phyloP scores from a whole-genome alignment of 92 coral and sea anemone species.

The Zoanthus gigantus region DNA sequence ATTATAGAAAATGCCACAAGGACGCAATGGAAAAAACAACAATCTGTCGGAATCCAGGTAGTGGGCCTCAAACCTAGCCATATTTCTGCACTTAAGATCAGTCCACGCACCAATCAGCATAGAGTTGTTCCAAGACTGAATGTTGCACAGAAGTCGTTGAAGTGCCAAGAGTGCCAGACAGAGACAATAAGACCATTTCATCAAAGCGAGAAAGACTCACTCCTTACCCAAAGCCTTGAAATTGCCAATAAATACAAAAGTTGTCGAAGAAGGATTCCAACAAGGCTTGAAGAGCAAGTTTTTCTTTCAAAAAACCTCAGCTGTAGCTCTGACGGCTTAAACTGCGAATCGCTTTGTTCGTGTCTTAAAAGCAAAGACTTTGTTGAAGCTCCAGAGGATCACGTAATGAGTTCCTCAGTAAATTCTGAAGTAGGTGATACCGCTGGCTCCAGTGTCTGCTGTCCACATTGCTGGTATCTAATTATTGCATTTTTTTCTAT shows the following conservation, averaged over 20 bases:
- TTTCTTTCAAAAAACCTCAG: not conserved
- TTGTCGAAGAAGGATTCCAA: slow-evolving; percentile 4
- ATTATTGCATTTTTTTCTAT: not conserved
- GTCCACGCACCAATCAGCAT: slow-evolving; percentile 24
- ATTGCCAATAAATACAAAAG: not conserved
- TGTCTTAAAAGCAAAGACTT: not conserved
- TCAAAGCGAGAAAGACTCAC: not conserved
- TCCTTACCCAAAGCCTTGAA: not conserved
- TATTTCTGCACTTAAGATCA: slow-evolving; percentile 23
- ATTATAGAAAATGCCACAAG: not conserved
- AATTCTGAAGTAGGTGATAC: not conserved
- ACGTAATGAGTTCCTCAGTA: not conserved
- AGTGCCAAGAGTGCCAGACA: slow-evolving; percentile 25
- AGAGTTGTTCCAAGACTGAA: slow-evolving; percentile 3
- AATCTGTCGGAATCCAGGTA: slow-evolving; percentile 33
- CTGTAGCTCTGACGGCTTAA: not conserved
- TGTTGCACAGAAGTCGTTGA: slow-evolving; percentile 5
- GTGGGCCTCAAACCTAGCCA: slow-evolving; percentile 1
- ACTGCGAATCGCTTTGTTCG: slow-evolving; percentile 8
- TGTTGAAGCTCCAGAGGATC: slow-evolving; percentile 22
- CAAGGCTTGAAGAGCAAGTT: not conserved
- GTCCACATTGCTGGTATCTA: slow-evolving; percentile 38
- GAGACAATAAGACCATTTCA: not conserved
- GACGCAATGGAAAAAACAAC: not conserved
- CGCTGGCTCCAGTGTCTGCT: slow-evolving; percentile 21